Evolutionary conservation across 2,113 vertebrate species (phyloP), one percentile per base, ranked within the genome.

Genomic region (Globicephala melas): DNA sequence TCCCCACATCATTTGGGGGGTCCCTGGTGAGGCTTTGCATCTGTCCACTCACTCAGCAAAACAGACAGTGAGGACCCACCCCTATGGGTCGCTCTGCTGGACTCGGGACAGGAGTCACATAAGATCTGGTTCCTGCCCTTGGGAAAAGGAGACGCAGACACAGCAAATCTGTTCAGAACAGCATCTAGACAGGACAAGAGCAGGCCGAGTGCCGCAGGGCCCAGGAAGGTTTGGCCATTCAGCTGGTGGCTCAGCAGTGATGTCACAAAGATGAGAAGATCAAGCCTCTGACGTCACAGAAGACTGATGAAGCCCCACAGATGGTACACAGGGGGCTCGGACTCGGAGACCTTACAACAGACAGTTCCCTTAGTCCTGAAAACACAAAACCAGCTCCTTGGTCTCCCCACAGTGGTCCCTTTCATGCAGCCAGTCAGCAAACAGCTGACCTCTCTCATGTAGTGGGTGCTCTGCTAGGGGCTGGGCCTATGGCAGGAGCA

Each of bases 41-140:
- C 58, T 96, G 33, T 62, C 14, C 26, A n/a, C 71, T 65, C 50
- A 38, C 5, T 53, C 62, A 83, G 17, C 90, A 93, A 93, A 86
- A 81, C 58, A 89, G n/a, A 79, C 55, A 17, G 17, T 23, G 47
- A 67, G 33, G 18, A 65, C 12, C 23, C 41, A 62, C 4, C 12
- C 41, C 0, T 36, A 14, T 25, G 11, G 21, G 2, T 53, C 23
- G 2, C 21, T 84, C 74, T 71, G 23, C 60, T 28, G 38, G 9
- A 36, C 47, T 62, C 58, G 68, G 47, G 23, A 28, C 67, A 36
- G 10, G n/a, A 89, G 71, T 31, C 36, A 50, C 2, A 8, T 38
- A 20, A 77, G 58, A 73, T 20, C 68, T 44, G 6, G 25, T 31
- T 90, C n/a, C 50, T 89, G 25, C 33, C 36, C 55, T 83, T 10